A percentile compares a stretch with the other conserved stretches of the same genome.
phyloP scores from a whole-genome alignment of 1,140 invertebrate species.

The Calliphora vicina region DNA sequence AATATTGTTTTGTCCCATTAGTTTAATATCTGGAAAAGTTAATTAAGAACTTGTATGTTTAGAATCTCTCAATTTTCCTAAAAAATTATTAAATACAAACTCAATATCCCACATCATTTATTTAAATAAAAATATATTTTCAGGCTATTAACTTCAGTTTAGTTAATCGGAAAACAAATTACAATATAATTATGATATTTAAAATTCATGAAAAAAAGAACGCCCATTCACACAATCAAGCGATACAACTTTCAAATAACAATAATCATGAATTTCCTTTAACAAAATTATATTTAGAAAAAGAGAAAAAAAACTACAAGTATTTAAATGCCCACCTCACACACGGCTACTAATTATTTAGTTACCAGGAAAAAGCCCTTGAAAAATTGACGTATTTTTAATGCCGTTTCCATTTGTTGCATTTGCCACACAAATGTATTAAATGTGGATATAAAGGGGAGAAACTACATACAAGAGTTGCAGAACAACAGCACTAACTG shows the following conservation, averaged over 20 bases:
- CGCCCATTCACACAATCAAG: no score
- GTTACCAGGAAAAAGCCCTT: constrained; percentile 20
- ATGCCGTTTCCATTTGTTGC: neutral
- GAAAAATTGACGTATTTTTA: neutral
- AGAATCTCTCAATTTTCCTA: no score
- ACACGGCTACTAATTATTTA: constrained; percentile 8
- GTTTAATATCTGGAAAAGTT: no score
- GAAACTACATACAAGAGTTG: no score
- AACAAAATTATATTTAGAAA: neutral
- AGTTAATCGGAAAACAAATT: no score
- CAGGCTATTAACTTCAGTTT: no score
- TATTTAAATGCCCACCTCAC: constrained; percentile 16
- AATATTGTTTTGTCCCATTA: no score
- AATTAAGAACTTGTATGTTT: no score
- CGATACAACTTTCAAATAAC: no score
- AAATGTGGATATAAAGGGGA: neutral
- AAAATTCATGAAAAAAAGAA: neutral
- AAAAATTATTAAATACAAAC: no score
- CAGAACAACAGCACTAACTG: neutral
- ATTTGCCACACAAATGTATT: neutral
- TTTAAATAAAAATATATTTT: no score
- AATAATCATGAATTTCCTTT: neutral
- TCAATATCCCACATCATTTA: no score
- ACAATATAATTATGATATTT: neutral
- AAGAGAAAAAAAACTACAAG: neutral